phyloP scores from a whole-genome alignment of 2,888 invertebrate species.

The Drosophila anomelani region DNA sequence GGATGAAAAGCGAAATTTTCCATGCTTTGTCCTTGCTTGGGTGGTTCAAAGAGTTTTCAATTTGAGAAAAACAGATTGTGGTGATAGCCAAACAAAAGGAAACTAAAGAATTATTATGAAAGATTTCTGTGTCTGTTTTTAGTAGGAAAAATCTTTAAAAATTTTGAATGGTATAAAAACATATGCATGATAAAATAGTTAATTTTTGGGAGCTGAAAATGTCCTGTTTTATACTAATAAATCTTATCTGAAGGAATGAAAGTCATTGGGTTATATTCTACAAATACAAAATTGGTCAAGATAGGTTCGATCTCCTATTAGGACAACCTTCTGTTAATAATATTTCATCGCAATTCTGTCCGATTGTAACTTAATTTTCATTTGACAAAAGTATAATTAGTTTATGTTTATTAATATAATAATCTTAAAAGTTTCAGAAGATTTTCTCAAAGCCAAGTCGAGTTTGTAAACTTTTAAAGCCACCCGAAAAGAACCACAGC shows the following conservation, averaged over 20 bases:
- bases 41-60: constrained; percentile 36
- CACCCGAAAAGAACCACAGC: constrained; percentile 13
- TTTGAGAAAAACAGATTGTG: background rate
- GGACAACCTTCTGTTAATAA: background rate
- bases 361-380: background rate
- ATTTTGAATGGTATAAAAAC: too few species aligned
- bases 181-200: too few species aligned
- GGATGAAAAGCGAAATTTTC: constrained; percentile 75
- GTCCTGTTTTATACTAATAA: too few species aligned
- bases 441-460: background rate
- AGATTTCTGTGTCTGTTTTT: too few species aligned
- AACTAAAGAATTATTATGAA: too few species aligned
- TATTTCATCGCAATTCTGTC: background rate
- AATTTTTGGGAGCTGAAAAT: too few species aligned
- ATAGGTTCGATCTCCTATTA: background rate
- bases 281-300: background rate
- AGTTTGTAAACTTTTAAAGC: constrained; percentile 18
- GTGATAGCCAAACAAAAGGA: background rate
- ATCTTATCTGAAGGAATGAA: too few species aligned
- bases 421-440: too few species aligned
- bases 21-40: constrained; percentile 63
- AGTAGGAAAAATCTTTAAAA: too few species aligned
- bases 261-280: too few species aligned
- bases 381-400: background rate
- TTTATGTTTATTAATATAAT: too few species aligned